Evolutionary conservation across 2,888 invertebrate genomes (phyloP).

Genomic region (Strigamia crassipes): DNA sequence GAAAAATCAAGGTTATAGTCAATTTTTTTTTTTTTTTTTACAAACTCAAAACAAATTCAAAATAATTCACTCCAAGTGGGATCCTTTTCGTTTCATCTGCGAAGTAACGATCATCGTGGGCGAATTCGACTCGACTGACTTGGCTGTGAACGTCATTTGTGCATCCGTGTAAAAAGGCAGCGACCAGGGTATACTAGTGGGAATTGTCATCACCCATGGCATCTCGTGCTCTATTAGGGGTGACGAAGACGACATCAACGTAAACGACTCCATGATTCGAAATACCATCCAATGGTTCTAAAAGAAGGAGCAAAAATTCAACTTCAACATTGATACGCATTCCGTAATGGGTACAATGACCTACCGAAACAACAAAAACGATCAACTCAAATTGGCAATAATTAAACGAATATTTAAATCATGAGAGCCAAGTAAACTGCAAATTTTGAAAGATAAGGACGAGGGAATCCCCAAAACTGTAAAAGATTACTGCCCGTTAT

Average conservation of each 20-base stretch:
- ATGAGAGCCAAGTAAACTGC: not conserved
- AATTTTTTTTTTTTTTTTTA: no score
- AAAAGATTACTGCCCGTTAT: not conserved
- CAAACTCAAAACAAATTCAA: no score
- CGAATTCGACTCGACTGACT: not conserved
- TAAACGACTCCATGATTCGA: not conserved
- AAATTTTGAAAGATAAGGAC: not conserved
- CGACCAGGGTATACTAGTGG: conserved; percentile 42
- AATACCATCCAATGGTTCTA: not conserved
- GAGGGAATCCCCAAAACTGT: not conserved
- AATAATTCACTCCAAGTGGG: not conserved
- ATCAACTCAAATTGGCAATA: not conserved
- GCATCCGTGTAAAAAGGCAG: not conserved
- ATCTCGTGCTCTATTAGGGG: not conserved
- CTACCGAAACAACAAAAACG: not conserved
- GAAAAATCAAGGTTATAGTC: not conserved
- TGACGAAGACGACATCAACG: not conserved
- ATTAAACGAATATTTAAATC: not conserved
- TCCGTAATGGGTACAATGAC: not conserved
- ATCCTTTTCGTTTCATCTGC: conserved; percentile 32
- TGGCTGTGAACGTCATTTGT: conserved; percentile 29
- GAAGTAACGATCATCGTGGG: not conserved
- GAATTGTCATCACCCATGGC: conserved; percentile 43
- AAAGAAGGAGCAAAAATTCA: not conserved
- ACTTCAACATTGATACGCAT: not conserved